Base-by-base conservation (phyloP, 2,888 invertebrate species). In the Pollenia amentaria region DNA sequence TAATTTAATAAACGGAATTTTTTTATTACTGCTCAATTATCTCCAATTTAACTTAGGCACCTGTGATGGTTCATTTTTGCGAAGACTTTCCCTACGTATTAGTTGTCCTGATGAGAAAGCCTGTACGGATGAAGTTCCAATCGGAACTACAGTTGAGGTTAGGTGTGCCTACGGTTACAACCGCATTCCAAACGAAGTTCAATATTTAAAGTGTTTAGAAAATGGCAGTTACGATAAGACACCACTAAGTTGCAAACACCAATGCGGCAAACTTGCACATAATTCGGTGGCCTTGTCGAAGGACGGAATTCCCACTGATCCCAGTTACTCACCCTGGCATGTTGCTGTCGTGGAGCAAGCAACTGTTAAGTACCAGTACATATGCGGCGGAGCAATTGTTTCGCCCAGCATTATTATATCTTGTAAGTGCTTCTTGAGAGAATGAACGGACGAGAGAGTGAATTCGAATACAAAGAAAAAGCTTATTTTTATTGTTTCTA, bases 361-460 rank as follows among this genome's bases (percentile, higher is more conserved):
- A 0, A 60, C 78, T 14, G 29, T 18, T 2, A 65, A 10, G 3
- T 89, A 81, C 14, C 60, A 42, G 1, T 89, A 89, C 8, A 85
- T 84, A 3, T 91, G 91, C 72, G 90, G 90, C 7, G 91, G 91
- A 11, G 89, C 91, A 7, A 89, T 91, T 38, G 57, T 91, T 8
- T 89, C 86, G 55, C 89, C 91, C 6, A 89, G 89, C 51, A 64
- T 90, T 9, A 60, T 91, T 0, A 70, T 91, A 48, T 78, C 90
- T 48, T 91, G 91, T 90, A 72, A 81, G 79, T 57, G 14, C 12
- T 2, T 21, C 11, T 51, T 21, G 1, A 12, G 29, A 29, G 6
- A 29, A 6, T 6, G 6, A 29, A 29, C 29, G 11, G 11, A 6
- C 16, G 3, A 0, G 14, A 38, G 8, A 16, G 12, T 21, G 6